phyloP scores from a whole-genome alignment of 2,113 vertebrate genomes.

The Alethe diademata region DNA sequence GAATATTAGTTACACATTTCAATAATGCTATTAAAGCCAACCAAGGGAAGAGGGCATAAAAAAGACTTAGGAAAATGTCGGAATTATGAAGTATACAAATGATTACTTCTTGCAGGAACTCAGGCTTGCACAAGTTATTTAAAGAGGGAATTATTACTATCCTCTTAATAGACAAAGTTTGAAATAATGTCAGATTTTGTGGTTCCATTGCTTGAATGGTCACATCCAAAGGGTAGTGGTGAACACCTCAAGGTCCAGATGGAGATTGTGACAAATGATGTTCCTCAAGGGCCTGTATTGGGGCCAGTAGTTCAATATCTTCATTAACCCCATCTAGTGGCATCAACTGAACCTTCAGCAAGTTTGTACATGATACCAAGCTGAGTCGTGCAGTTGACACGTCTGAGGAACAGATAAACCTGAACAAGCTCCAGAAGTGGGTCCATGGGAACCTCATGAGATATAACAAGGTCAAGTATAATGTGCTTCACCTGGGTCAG shows the following conservation, averaged over 20 bases:
- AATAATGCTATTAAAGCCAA: not conserved
- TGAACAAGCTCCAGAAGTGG: accelerated
- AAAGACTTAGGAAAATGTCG: not conserved
- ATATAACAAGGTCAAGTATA: not conserved
- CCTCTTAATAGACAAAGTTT: not conserved
- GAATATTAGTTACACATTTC: not conserved
- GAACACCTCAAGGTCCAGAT: not conserved
- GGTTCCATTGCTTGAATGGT: not conserved
- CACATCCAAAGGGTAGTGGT: too few species aligned
- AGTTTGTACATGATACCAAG: not conserved
- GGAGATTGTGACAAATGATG: not conserved
- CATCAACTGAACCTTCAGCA: accelerated
- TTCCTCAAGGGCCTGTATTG: not conserved
- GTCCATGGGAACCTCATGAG: not conserved
- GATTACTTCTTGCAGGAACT: not conserved
- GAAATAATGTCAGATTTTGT: conserved; percentile 14
- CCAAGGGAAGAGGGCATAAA: not conserved
- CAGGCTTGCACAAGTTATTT: not conserved
- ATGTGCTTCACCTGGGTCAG: not conserved
- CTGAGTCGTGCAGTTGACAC: not conserved
- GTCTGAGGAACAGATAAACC: not conserved
- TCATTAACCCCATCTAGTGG: not conserved
- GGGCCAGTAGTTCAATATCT: not conserved
- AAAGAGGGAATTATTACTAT: not conserved
- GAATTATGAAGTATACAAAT: conserved; percentile 26